Evolutionary conservation across 2,113 vertebrate genomes (phyloP).

Genomic region (Cyprinodon brontotheroides): DNA sequence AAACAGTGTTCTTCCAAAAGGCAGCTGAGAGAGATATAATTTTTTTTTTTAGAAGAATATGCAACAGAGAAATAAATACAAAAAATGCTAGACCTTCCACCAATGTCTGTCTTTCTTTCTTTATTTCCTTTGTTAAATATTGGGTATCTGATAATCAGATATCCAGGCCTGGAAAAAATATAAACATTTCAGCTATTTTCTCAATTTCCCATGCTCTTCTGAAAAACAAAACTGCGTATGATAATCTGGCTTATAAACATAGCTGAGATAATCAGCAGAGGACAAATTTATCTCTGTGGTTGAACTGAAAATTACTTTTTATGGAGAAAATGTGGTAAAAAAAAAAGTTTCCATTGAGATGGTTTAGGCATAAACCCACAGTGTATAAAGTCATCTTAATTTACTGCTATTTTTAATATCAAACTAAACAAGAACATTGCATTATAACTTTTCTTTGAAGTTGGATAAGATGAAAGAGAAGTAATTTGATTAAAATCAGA

Average conservation of each 20-base stretch:
- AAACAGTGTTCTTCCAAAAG: neutral
- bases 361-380: neutral
- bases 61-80: neutral
- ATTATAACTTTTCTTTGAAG: no score
- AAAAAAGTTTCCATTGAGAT: neutral
- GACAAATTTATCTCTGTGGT: neutral
- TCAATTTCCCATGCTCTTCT: conserved; percentile 4
- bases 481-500: no score
- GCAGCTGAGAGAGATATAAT: neutral
- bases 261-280: neutral
- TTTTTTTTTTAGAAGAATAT: conserved; percentile 16
- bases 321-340: neutral
- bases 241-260: neutral
- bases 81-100: neutral
- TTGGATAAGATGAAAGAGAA: no score
- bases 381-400: no score
- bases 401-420: no score
- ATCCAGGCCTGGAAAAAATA: neutral
- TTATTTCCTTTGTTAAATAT: conserved; percentile 26
- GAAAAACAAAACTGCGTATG: neutral
- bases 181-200: neutral
- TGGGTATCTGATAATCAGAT: conserved; percentile 5
- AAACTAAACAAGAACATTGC: no score
- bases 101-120: neutral
- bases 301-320: neutral